Conservation (phyloP, 2,113 vertebrate genomes). For the Microtus oregoni region DNA sequence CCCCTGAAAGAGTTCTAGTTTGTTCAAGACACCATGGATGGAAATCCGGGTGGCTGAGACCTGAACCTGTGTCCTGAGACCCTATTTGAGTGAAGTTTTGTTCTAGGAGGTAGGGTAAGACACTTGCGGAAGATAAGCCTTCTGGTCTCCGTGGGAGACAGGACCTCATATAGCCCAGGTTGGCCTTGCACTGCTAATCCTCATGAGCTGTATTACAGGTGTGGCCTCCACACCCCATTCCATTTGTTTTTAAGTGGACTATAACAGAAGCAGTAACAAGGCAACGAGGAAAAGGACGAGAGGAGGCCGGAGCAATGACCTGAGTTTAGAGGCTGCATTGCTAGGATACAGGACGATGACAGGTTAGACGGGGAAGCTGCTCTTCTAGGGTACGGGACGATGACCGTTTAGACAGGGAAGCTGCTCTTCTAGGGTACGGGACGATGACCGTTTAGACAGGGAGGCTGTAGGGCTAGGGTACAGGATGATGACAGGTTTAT, state of each 20-base stretch:
- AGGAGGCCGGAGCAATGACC: background rate
- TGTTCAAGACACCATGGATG: background rate
- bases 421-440: too few species aligned
- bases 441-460: too few species aligned
- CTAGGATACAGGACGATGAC: background rate
- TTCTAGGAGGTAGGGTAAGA: background rate
- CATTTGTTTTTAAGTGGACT: background rate
- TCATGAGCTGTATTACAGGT: too few species aligned
- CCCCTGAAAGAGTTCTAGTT: background rate
- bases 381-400: background rate
- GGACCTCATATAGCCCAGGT: background rate
- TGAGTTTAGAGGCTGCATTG: background rate
- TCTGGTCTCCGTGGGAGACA: background rate
- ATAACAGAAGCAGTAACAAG: background rate
- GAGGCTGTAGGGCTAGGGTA: too few species aligned
- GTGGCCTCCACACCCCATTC: background rate
- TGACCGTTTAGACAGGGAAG: background rate
- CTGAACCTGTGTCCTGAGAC: background rate
- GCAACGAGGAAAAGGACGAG: background rate
- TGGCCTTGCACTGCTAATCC: background rate
- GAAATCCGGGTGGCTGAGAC: slow-evolving; percentile 13
- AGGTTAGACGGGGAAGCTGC: background rate
- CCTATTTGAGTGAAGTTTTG: background rate
- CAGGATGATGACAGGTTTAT: background rate
- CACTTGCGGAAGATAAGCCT: background rate